A percentile compares a stretch with the other conserved stretches of the same genome.
phyloP scores from a whole-genome alignment of 2,888 invertebrate species.

The Altica lythri region DNA sequence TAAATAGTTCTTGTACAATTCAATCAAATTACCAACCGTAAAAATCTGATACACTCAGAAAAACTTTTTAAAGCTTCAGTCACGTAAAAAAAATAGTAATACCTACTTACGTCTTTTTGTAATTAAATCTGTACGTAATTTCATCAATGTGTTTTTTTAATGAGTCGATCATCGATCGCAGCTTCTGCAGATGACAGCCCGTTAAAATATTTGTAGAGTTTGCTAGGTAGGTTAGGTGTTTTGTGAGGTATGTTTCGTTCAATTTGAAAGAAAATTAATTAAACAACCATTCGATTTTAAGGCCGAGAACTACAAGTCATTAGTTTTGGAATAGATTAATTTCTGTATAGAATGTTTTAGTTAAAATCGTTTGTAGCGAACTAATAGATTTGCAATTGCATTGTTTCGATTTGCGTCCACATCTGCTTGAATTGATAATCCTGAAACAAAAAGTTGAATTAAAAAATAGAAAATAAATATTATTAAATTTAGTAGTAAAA shows the following conservation, averaged over 20 bases:
- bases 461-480: too few species aligned
- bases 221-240: constrained; percentile 1
- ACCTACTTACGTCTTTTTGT: constrained; percentile 13
- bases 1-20: too few species aligned
- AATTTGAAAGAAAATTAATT: constrained; percentile 21
- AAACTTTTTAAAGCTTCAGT: background rate
- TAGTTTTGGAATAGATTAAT: constrained; percentile 6
- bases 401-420: background rate
- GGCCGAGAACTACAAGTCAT: constrained; percentile 3
- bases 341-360: background rate
- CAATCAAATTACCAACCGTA: too few species aligned
- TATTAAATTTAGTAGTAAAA: too few species aligned
- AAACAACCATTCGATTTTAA: constrained; percentile 6
- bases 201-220: constrained; percentile 5
- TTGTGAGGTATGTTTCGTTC: too few species aligned
- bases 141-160: constrained; percentile 12
- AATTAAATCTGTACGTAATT: background rate
- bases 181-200: constrained; percentile 19
- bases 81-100: too few species aligned
- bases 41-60: background rate
- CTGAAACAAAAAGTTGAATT: constrained; percentile 11
- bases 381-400: background rate
- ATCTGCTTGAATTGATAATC: background rate
- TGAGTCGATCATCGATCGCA: constrained; percentile 10
- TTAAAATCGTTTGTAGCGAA: background rate